phyloP scores from a whole-genome alignment of 37 sponge, comb jelly and placozoan species.

The Beroe forskalii region DNA sequence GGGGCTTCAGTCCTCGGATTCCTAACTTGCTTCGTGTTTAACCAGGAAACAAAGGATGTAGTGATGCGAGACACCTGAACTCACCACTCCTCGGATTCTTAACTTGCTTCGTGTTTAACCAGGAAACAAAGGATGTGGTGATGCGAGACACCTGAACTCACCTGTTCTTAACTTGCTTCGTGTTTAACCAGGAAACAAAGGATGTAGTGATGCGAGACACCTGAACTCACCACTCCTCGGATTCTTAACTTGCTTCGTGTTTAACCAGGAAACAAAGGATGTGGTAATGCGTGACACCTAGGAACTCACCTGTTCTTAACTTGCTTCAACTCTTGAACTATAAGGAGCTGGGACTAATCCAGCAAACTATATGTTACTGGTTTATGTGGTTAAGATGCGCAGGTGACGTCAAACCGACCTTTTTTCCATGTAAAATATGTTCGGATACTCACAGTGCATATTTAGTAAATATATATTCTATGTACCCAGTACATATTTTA shows the following conservation, averaged over 20 bases:
- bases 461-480: too few relatives aligned
- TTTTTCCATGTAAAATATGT: too few relatives aligned
- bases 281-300: neutral
- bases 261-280: neutral
- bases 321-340: neutral
- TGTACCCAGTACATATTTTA: too few relatives aligned
- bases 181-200: slow-evolving; percentile 5
- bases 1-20: neutral
- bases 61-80: neutral
- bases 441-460: too few relatives aligned
- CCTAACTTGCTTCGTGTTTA: neutral
- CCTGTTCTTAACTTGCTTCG: neutral
- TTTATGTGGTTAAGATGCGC: neutral
- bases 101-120: neutral
- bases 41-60: slow-evolving; percentile 2
- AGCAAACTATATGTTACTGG: neutral
- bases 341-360: neutral
- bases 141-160: neutral
- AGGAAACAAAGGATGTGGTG: neutral
- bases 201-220: neutral
- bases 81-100: neutral
- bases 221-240: neutral
- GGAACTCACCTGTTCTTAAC: neutral
- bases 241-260: neutral
- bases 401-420: too few relatives aligned